phyloP scores from a whole-genome alignment of 2,797 vertebrate genomes.

The Hippocampus kuda region DNA sequence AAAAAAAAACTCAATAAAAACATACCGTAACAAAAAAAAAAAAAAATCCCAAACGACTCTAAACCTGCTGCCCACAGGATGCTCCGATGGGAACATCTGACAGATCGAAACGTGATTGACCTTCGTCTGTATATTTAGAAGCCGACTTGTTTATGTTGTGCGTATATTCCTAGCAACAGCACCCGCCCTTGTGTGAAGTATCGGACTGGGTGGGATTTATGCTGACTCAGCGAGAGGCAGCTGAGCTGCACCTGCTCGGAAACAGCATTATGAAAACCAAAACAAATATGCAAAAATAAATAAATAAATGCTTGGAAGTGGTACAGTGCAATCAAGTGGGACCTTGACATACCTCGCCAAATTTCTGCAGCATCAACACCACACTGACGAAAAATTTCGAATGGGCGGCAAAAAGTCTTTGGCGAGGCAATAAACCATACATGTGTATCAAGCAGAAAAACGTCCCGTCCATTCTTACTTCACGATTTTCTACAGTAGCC shows the following conservation, averaged over 20 bases:
- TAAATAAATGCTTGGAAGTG: no score
- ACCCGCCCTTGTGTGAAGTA: constrained; percentile 44
- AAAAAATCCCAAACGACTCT: no score
- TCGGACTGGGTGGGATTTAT: constrained; percentile 27
- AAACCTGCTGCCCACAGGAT: background rate
- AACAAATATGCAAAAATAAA: background rate
- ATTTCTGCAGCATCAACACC: no score
- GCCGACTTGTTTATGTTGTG: constrained; percentile 7
- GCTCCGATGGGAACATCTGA: background rate
- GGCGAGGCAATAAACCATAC: no score
- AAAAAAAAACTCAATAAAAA: no score
- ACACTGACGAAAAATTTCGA: no score
- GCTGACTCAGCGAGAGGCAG: constrained; percentile 49
- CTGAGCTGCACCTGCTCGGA: constrained; percentile 39
- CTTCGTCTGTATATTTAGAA: constrained; percentile 47
- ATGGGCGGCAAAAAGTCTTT: no score
- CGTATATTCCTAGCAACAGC: constrained; percentile 42
- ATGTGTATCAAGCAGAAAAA: no score
- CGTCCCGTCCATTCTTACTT: no score
- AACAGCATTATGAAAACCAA: background rate
- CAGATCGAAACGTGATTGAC: constrained; percentile 13
- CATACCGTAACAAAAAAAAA: no score
- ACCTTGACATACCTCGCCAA: background rate
- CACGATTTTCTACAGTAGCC: no score
- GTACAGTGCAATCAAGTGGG: background rate